A percentile compares a stretch with the other conserved stretches of the same genome.
phyloP scores from a whole-genome alignment of 2,888 invertebrate genomes.

The Cenopis cana region DNA sequence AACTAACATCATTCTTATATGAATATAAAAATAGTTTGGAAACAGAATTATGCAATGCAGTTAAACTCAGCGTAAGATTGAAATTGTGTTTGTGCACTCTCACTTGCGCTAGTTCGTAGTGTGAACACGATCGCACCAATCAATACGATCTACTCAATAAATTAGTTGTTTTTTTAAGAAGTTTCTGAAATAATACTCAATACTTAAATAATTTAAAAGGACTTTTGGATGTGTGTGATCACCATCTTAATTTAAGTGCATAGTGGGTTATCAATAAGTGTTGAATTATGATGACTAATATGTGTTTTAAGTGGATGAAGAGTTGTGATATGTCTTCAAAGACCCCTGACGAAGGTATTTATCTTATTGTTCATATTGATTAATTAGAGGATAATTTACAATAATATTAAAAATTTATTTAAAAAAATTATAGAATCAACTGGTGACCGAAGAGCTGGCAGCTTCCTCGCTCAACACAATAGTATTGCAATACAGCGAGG shows the following conservation, averaged over 20 bases:
- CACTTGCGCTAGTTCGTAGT: not conserved
- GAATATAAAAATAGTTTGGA: not conserved
- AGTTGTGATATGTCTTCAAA: constrained; percentile 3
- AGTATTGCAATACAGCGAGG: too few species aligned
- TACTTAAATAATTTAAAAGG: too few species aligned
- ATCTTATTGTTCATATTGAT: not conserved
- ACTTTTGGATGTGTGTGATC: too few species aligned
- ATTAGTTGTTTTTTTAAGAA: too few species aligned
- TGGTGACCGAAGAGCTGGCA: too few species aligned
- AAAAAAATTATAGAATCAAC: too few species aligned
- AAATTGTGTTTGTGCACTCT: not conserved
- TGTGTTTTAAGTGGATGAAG: not conserved
- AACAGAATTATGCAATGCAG: not conserved
- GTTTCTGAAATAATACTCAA: too few species aligned
- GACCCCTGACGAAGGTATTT: constrained; percentile 7
- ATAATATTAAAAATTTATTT: too few species aligned
- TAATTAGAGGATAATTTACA: not conserved
- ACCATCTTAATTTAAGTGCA: not conserved
- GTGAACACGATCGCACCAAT: too few species aligned
- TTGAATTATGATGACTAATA: not conserved
- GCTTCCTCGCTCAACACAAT: too few species aligned
- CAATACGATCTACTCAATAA: too few species aligned
- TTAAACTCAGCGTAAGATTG: not conserved
- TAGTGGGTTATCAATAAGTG: constrained; percentile 3
- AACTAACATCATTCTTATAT: not conserved